These are phyloP conservation scores for Eurytoma adleriae DNA, from an alignment of 2,888 invertebrate species.

Conservation along the genomic window DNA sequence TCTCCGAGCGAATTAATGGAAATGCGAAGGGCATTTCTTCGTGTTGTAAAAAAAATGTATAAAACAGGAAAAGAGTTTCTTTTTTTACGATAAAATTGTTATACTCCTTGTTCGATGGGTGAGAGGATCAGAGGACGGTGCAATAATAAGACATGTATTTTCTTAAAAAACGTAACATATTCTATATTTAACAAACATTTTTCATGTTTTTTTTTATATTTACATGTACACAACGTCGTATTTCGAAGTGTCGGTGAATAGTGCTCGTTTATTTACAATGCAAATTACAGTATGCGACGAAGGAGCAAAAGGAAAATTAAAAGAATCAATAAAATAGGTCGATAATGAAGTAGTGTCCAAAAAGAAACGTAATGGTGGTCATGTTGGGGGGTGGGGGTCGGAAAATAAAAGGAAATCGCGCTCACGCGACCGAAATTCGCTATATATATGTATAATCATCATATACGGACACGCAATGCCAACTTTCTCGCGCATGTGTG, in stretches of 20 bases:
- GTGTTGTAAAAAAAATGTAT: not conserved
- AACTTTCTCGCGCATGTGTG: slow-evolving; percentile 42
- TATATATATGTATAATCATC: slow-evolving; percentile 33
- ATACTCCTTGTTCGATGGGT: not conserved
- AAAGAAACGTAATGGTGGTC: not conserved
- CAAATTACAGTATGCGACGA: slow-evolving; percentile 66
- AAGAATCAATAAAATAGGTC: not conserved
- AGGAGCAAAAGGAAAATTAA: slow-evolving; percentile 8
- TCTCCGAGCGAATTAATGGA: not conserved
- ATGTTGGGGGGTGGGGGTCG: not conserved
- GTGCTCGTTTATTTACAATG: slow-evolving; percentile 69
- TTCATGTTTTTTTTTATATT: slow-evolving; percentile 62
- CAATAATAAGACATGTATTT: slow-evolving; percentile 34
- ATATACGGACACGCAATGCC: slow-evolving; percentile 42
- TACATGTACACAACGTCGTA: slow-evolving; percentile 56
- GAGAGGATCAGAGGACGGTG: not conserved
- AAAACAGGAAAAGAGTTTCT: not conserved
- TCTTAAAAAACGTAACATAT: slow-evolving; percentile 71
- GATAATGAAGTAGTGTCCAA: not conserved
- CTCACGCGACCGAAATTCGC: slow-evolving; percentile 39
- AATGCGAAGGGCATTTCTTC: not conserved
- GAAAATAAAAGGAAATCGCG: slow-evolving; percentile 26
- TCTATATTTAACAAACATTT: slow-evolving; percentile 72
- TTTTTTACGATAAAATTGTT: not conserved
- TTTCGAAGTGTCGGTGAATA: slow-evolving; percentile 51